Base-by-base conservation (phyloP, 2,797 vertebrate species). In the Megalops cyprinoides region DNA sequence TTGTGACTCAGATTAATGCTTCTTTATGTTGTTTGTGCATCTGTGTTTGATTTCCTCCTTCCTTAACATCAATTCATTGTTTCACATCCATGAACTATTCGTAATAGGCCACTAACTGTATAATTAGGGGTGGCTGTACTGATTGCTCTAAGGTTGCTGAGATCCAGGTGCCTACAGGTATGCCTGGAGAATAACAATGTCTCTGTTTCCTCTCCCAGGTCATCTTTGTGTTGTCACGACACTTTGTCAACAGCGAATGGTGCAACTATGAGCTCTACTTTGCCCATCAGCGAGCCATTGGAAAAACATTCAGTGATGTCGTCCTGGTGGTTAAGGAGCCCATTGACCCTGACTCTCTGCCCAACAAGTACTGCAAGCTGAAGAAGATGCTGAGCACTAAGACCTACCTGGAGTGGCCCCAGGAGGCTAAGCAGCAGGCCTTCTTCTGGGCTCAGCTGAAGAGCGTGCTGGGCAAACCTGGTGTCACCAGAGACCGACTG, bases 231-330 rank as follows among this genome's bases (percentile, higher is more conserved):
- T 91, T 97, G 56, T 96, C 96, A 0, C 91, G 75, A 18, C 90
- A 94, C 86, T 97, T 97, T 3, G 93, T 97, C 0, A 95, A 97
- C 91, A 97, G 96, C 1, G 95, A 97, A 73, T 97, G 96, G 96
- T 97, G 96, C 89, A 97, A 97, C 90, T 97, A 97, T 0, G 96
- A 97, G 89, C 92, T 97, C 37, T 97, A 96, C 91, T 97, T 97
- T 0, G 92, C 96, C 46, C 96, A 97, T 87, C 96, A 97, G 85
- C 92, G 95, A 62, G 91, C 95, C 0, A 93, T 96, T 82, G 94
- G 95, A 2, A 93, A 95, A 85, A 92, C 90, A 2, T 93, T 94
- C 9, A 92, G 89, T 14, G 96, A 97, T 0, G 92, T 96, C 76
- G 93, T 97, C 46, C 87, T 96, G 0, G 92, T 97, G 84, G 89